A percentile compares a stretch with the other conserved stretches of the same genome.
Conservation (phyloP, 2,113 vertebrate genomes). For the Microcebus lehilahytsara region DNA sequence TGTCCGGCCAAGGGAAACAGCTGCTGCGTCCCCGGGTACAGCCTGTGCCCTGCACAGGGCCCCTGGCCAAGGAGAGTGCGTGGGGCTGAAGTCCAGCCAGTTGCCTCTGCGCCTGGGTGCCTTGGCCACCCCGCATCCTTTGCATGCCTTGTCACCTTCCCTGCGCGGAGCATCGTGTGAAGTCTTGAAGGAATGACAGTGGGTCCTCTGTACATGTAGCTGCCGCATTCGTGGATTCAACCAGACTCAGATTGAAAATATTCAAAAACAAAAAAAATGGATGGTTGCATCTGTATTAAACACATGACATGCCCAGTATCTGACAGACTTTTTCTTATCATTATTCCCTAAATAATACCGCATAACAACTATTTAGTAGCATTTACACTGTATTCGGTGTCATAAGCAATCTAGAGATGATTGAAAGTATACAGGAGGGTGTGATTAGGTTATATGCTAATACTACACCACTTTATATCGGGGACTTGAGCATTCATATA, state of each 20-base stretch:
- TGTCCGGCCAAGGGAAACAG: background rate
- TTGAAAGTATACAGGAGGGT: background rate
- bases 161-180: background rate
- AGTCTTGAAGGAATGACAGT: background rate
- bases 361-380: background rate
- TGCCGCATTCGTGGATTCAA: background rate
- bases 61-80: background rate
- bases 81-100: background rate
- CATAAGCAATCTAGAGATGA: background rate
- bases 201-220: background rate
- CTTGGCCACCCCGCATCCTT: background rate
- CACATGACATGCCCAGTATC: too few relatives aligned
- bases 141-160: background rate
- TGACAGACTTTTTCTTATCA: background rate
- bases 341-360: background rate
- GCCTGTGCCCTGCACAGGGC: background rate
- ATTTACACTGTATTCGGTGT: background rate
- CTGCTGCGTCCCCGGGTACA: fast-evolving
- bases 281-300: background rate
- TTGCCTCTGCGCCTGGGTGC: background rate
- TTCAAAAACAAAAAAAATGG: background rate
- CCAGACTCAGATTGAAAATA: background rate
- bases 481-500: background rate
- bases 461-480: background rate
- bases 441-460: background rate